Evolutionary conservation across 2,888 invertebrate genomes (phyloP).

Genomic region (Lamellibrachia satsuma): DNA sequence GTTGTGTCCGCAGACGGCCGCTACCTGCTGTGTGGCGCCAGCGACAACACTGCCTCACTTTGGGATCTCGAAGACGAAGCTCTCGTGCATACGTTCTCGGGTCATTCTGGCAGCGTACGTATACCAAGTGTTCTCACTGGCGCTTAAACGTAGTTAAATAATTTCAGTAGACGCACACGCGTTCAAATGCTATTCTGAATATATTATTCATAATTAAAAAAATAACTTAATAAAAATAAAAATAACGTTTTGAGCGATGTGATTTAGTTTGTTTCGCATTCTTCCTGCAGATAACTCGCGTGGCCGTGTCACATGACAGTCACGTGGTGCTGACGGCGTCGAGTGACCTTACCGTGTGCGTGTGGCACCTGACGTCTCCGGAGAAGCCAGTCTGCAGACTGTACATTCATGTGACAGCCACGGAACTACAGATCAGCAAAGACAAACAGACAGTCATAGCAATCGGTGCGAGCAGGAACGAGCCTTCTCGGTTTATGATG

Average conservation of each 20-base stretch:
- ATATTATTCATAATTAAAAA: background rate
- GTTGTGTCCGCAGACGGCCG: slow-evolving; percentile 33
- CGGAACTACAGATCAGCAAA: slow-evolving; percentile 26
- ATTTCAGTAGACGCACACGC: too few relatives aligned
- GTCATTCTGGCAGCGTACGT: slow-evolving; percentile 35
- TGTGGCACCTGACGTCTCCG: slow-evolving; percentile 34
- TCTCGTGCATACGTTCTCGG: slow-evolving; percentile 30
- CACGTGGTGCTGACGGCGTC: slow-evolving; percentile 36
- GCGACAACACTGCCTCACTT: slow-evolving; percentile 33
- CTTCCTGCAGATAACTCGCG: slow-evolving; percentile 29
- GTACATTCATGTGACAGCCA: slow-evolving; percentile 28
- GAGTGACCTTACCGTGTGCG: slow-evolving; percentile 29
- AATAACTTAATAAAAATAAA: too few relatives aligned
- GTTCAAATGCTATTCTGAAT: background rate
- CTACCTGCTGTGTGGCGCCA: slow-evolving; percentile 34
- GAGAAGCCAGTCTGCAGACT: slow-evolving; percentile 32
- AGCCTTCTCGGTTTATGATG: slow-evolving; percentile 30
- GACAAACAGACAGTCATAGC: slow-evolving; percentile 33
- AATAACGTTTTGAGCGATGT: too few relatives aligned
- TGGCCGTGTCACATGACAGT: slow-evolving; percentile 36
- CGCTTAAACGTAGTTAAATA: too few relatives aligned
- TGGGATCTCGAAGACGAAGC: slow-evolving; percentile 41
- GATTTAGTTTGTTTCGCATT: background rate
- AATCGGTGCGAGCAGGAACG: slow-evolving; percentile 30
- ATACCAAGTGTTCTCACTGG: too few relatives aligned